phyloP scores from a whole-genome alignment of 1,140 invertebrate genomes.

The Brachionus koreanus region DNA sequence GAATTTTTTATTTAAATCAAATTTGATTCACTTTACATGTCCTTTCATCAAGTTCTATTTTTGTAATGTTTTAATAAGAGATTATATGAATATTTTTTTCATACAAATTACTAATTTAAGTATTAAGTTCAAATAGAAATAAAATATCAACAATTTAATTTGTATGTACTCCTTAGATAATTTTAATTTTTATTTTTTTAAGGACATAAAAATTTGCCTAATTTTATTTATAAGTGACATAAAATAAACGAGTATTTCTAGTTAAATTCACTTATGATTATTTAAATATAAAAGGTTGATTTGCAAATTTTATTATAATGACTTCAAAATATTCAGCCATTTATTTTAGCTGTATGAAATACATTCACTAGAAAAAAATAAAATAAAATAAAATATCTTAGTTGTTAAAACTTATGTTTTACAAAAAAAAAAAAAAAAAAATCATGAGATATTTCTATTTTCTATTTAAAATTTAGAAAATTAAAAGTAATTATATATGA shows the following conservation, averaged over 20 bases:
- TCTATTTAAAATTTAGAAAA: not conserved
- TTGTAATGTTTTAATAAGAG: no score
- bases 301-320: constrained; percentile 1
- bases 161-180: no score
- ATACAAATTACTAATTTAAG: no score
- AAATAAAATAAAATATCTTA: constrained; percentile 20
- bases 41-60: no score
- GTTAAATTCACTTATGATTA: not conserved
- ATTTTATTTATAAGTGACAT: no score
- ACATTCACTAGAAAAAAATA: not conserved
- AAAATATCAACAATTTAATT: no score
- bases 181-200: no score
- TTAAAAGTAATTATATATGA: not conserved
- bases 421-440: not conserved
- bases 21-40: no score
- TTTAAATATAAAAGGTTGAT: not conserved
- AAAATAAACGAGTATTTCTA: not conserved
- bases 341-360: constrained; percentile 1
- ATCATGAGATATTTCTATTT: constrained; percentile 4
- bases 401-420: not conserved
- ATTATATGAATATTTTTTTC: no score
- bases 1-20: no score
- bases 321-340: not conserved
- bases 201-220: no score
- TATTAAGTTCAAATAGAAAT: no score